Evolutionary conservation across 1,140 invertebrate genomes (phyloP).

Genomic region (Stenopsyche tienmushanensis): DNA sequence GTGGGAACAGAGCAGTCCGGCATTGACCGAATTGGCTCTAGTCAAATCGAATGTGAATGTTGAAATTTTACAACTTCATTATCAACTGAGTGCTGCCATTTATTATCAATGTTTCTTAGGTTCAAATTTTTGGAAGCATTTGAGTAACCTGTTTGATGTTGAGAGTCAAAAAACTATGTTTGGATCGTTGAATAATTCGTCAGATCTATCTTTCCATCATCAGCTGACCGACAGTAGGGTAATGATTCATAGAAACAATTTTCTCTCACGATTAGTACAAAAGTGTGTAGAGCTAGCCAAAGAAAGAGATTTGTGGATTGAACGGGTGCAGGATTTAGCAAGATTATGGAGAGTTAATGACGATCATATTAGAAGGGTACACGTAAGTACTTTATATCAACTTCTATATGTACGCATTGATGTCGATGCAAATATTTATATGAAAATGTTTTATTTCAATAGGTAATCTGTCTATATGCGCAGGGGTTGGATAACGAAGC

Average conservation of each 20-base stretch:
- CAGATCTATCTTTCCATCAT: conserved; percentile 51
- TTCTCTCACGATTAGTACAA: conserved; percentile 63
- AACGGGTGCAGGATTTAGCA: conserved; percentile 69
- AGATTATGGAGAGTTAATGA: conserved; percentile 78
- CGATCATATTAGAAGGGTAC: conserved; percentile 73
- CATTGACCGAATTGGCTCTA: conserved; percentile 75
- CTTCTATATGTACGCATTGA: neutral
- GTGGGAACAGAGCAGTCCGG: conserved; percentile 64
- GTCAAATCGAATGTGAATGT: conserved; percentile 73
- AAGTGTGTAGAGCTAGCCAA: conserved; percentile 57
- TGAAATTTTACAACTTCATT: conserved; percentile 75
- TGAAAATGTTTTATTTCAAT: conserved; percentile 12
- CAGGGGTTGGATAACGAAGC: conserved; percentile 76
- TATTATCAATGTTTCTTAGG: conserved; percentile 78
- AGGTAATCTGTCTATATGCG: conserved; percentile 72
- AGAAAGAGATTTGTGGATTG: conserved; percentile 63
- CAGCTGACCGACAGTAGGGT: conserved; percentile 57
- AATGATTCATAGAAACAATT: conserved; percentile 66
- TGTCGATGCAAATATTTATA: neutral
- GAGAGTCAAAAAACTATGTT: conserved; percentile 43
- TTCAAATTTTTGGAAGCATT: conserved; percentile 70
- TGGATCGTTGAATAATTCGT: conserved; percentile 45
- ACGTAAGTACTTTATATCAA: conserved; percentile 51
- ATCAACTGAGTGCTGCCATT: conserved; percentile 72
- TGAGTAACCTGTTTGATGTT: conserved; percentile 75